Conservation (phyloP, 2,888 invertebrate genomes). For the Eupithecia abbreviata region DNA sequence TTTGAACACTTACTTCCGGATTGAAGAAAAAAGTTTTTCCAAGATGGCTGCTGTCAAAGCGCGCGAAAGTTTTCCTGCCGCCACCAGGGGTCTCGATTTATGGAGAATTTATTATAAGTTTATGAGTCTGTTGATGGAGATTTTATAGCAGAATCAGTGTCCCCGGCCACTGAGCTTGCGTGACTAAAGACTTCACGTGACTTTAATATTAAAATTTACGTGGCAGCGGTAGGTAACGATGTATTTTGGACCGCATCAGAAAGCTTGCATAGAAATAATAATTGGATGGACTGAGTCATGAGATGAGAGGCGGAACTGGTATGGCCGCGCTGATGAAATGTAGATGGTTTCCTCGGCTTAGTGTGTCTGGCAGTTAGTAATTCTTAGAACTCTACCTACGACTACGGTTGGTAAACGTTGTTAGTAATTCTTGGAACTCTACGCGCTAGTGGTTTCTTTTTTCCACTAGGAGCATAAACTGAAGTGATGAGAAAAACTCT, state of each 20-base stretch:
- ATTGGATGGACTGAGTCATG: conserved; percentile 44
- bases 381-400: conserved; percentile 14
- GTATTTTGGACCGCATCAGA: conserved; percentile 62
- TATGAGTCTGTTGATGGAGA: conserved; percentile 60
- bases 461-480: background rate
- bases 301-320: conserved; percentile 16
- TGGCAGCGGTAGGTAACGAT: conserved; percentile 63
- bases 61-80: conserved; percentile 63
- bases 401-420: background rate
- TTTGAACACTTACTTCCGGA: conserved; percentile 73
- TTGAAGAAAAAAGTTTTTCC: conserved; percentile 54
- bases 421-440: background rate
- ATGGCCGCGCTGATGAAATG: conserved; percentile 23
- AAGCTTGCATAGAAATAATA: conserved; percentile 61
- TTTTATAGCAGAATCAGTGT: conserved; percentile 69
- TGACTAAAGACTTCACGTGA: conserved; percentile 75
- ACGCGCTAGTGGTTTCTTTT: background rate
- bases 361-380: conserved; percentile 11
- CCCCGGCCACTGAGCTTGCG: conserved; percentile 71
- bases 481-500: background rate
- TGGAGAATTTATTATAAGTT: conserved; percentile 34
- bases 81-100: conserved; percentile 37
- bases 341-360: conserved; percentile 9
- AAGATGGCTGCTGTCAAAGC: conserved; percentile 67
- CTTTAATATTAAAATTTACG: conserved; percentile 70